Evolutionary conservation across 2,888 invertebrate genomes (phyloP).

Genomic region (Eupithecia pulchellata): DNA sequence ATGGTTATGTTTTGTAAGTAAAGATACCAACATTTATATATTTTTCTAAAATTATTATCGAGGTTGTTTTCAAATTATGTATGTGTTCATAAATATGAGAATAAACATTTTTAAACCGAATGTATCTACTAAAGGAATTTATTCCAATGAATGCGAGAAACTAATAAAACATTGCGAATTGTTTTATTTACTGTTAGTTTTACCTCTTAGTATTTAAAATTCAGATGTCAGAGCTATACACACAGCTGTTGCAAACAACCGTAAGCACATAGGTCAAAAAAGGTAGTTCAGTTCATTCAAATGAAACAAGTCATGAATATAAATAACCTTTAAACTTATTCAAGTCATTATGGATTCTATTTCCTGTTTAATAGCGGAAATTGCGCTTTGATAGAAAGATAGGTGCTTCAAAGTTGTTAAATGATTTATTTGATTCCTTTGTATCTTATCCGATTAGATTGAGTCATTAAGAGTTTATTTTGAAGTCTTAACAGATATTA

Average conservation of each 20-base stretch:
- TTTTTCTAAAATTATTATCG: neutral
- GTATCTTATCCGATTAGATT: constrained; percentile 27
- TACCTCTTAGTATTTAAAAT: no score
- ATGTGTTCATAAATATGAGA: neutral
- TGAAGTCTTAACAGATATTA: neutral
- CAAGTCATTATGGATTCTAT: constrained; percentile 43
- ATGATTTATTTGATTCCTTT: constrained; percentile 47
- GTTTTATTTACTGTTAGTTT: no score
- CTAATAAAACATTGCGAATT: neutral
- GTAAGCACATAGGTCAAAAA: no score
- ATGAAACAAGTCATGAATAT: neutral
- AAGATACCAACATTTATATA: neutral
- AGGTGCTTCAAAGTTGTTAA: constrained; percentile 47
- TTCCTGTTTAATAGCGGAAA: constrained; percentile 54
- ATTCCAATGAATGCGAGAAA: neutral
- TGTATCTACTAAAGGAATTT: neutral
- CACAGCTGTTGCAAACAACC: neutral
- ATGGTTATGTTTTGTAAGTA: neutral
- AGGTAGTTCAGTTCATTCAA: neutral
- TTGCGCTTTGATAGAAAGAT: constrained; percentile 53
- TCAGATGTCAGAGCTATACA: neutral
- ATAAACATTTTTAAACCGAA: no score
- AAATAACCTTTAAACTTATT: constrained; percentile 4
- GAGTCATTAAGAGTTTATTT: constrained; percentile 3
- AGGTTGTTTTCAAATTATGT: neutral